These are phyloP conservation scores for Tolmerus cingulatus DNA, from an alignment of 2,888 invertebrate genomes.

Conservation along the genomic window DNA sequence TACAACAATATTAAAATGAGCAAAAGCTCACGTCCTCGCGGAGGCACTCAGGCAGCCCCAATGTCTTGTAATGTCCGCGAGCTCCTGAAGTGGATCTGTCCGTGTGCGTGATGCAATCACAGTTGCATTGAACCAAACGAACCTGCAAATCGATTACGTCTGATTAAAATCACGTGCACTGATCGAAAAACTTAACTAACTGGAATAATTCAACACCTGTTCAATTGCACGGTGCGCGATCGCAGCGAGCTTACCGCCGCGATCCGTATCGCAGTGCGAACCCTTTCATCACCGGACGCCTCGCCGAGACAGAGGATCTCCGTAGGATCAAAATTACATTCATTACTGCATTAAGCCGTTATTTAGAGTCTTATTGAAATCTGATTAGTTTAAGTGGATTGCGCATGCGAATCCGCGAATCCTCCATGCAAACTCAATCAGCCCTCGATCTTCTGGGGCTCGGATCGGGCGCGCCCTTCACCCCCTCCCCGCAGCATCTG, in stretches of 20 bases:
- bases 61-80: not conserved
- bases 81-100: not conserved
- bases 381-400: constrained; percentile 55
- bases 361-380: constrained; percentile 60
- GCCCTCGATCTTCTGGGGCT: not conserved
- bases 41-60: not conserved
- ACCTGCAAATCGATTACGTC: constrained; percentile 46
- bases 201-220: constrained; percentile 45
- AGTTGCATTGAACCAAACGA: constrained; percentile 18
- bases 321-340: constrained; percentile 59
- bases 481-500: not conserved
- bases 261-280: constrained; percentile 12
- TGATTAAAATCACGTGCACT: constrained; percentile 49
- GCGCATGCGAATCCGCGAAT: constrained; percentile 37
- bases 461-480: not conserved
- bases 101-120: constrained; percentile 32
- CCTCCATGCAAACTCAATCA: constrained; percentile 23
- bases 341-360: constrained; percentile 59
- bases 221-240: constrained; percentile 34
- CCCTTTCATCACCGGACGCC: constrained; percentile 11
- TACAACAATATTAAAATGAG: not conserved
- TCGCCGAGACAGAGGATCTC: constrained; percentile 17
- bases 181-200: constrained; percentile 48
- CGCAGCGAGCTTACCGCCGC: constrained; percentile 18
- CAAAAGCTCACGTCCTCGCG: not conserved